Percentiles rank a stretch among this genome's conserved stretches.
Evolutionary conservation across 2,888 invertebrate genomes (phyloP).

Genomic region (Auanema freiburgensis): DNA sequence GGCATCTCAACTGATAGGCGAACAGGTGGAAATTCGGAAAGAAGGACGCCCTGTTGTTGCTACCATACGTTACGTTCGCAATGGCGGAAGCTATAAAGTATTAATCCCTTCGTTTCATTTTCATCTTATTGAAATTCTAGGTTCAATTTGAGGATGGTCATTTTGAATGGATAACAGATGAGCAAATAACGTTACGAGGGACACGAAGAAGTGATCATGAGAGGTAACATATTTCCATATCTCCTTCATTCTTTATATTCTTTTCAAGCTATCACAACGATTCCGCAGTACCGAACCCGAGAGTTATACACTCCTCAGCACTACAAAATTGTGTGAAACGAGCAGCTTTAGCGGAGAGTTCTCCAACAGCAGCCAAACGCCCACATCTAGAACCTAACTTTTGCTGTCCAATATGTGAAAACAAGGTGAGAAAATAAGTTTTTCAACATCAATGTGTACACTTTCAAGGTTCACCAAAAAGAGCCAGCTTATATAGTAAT

Average conservation of each 20-base stretch:
- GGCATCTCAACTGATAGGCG: constrained; percentile 25
- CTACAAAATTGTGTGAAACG: constrained; percentile 18
- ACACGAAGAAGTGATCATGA: constrained; percentile 20
- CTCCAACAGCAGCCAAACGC: constrained; percentile 8
- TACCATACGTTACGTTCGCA: constrained; percentile 26
- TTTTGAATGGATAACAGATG: constrained; percentile 44
- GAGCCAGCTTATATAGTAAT: constrained; percentile 56
- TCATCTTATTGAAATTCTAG: constrained; percentile 19
- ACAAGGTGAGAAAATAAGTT: constrained; percentile 26
- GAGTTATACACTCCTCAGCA: constrained; percentile 8
- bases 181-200: constrained; percentile 32
- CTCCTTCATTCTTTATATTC: background rate
- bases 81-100: constrained; percentile 14
- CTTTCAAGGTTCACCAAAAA: constrained; percentile 42
- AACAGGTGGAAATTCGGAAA: constrained; percentile 28
- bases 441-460: background rate
- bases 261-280: constrained; percentile 8
- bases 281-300: constrained; percentile 5
- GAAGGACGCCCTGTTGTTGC: constrained; percentile 19
- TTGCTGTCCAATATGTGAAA: constrained; percentile 53
- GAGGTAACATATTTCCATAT: constrained; percentile 6
- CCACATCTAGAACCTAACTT: constrained; percentile 32
- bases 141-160: constrained; percentile 47
- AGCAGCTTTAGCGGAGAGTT: constrained; percentile 16
- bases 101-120: background rate